These are phyloP conservation scores for Melanotaenia boesemani DNA, from an alignment of 2,797 vertebrate species.

Conservation along the genomic window DNA sequence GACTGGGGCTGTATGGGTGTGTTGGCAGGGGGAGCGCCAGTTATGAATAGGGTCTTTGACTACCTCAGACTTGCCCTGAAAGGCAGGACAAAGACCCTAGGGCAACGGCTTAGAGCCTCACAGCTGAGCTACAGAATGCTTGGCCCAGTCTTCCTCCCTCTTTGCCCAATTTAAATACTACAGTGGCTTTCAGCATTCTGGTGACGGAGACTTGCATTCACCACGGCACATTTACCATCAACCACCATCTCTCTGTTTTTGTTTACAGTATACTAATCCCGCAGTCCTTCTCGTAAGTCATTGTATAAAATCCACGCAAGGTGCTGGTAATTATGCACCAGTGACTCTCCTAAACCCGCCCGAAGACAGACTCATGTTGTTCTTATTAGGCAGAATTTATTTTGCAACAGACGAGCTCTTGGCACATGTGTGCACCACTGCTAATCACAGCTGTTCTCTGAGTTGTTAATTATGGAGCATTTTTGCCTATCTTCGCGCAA, in stretches of 20 bases:
- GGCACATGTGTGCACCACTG: slow-evolving; percentile 53
- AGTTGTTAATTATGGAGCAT: slow-evolving; percentile 64
- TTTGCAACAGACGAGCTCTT: slow-evolving; percentile 54
- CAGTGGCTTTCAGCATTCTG: slow-evolving; percentile 83
- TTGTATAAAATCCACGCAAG: slow-evolving; percentile 47
- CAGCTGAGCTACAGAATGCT: slow-evolving; percentile 86
- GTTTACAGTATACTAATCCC: slow-evolving; percentile 74
- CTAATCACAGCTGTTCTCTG: slow-evolving; percentile 52
- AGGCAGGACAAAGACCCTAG: slow-evolving; percentile 87
- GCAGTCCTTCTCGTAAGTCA: slow-evolving; percentile 52
- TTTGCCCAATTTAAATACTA: slow-evolving; percentile 86
- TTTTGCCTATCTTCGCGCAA: slow-evolving; percentile 59
- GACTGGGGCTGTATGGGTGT: slow-evolving; percentile 86
- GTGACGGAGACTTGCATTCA: slow-evolving; percentile 73
- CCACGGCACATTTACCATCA: slow-evolving; percentile 63
- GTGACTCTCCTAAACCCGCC: slow-evolving; percentile 34
- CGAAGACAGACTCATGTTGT: slow-evolving; percentile 52
- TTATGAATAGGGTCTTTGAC: slow-evolving; percentile 89
- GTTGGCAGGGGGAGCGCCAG: slow-evolving; percentile 84
- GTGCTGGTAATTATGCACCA: slow-evolving; percentile 56
- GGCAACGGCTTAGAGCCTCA: slow-evolving; percentile 87
- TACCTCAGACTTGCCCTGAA: slow-evolving; percentile 87
- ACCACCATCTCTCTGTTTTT: slow-evolving; percentile 74
- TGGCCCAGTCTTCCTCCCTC: slow-evolving; percentile 82
- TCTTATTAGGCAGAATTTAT: slow-evolving; percentile 58